Base-by-base conservation (phyloP, 1,140 invertebrate species). In the Portunus trituberculatus region DNA sequence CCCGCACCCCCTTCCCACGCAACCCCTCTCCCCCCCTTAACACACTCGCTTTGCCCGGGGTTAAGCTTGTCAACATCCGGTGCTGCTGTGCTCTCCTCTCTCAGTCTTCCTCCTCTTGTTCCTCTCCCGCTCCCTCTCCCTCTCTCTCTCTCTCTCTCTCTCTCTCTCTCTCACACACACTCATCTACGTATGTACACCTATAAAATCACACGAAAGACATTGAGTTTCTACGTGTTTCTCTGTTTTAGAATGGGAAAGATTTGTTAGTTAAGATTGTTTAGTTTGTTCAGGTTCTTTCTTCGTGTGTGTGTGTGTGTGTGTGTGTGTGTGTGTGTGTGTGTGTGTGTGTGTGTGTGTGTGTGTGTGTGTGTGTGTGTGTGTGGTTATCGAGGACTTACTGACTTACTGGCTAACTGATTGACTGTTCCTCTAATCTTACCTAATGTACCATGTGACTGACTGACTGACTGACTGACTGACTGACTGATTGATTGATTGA, bases 281-380 rank as follows among this genome's bases (percentile, higher is more conserved):
- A 87, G 14, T 0, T 91, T 25, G 45, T 25, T 91, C 12, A n/a
- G 6, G n/a, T 8, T 46, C 20, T 91, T 39, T 91, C 4, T 91
- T 76, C 59, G 46, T 91, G 39, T 67, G 31, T 92, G 91, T 92
- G 59, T 92, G 91, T 92, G 59, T 92, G 91, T 92, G 59, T 92
- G 91, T 92, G 59, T 92, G 91, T 92, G 59, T 92, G 59, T 67
- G 59, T 67, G 48, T 92, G 48, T 92, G 59, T 76, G 52, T 82
- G 32, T 92, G 59, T 82, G 91, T 92, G 91, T 84, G 82, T 83
- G 92, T 46, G 82, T 83, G 67, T 39, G 91, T 39, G 82, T 25
- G 67, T 89, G 32, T 46, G 28, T 90, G 39, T 46, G 88, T 90
- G 88, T 90, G 39, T 90, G 88, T 48, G 39, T 90, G 32, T 39